These are phyloP conservation scores for Holacanthus passer DNA, from an alignment of 2,113 vertebrate genomes.

Conservation along the genomic window DNA sequence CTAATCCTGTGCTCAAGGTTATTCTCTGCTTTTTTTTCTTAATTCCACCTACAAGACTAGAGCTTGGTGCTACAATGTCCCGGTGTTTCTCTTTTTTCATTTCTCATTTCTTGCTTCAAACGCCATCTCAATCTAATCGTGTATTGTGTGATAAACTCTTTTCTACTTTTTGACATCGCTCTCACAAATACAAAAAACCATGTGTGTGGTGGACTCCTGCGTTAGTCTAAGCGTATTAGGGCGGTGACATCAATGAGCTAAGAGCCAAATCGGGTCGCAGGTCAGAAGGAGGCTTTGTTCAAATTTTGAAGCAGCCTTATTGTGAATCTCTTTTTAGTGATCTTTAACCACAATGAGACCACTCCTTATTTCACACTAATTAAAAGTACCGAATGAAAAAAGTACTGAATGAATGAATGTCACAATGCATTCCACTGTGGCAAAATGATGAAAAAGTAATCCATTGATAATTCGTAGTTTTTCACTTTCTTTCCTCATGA, in stretches of 20 bases:
- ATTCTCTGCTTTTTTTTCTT: slow-evolving; percentile 48
- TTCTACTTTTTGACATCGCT: neutral
- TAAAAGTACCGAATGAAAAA: slow-evolving; percentile 9
- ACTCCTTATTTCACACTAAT: slow-evolving; percentile 15
- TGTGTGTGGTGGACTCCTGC: slow-evolving; percentile 3
- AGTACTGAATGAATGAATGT: slow-evolving; percentile 2
- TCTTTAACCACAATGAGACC: slow-evolving; percentile 26
- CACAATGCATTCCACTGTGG: slow-evolving; percentile 34
- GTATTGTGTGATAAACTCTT: neutral
- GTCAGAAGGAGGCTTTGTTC: slow-evolving; percentile 43
- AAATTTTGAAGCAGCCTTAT: slow-evolving; percentile 12
- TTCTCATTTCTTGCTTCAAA: neutral
- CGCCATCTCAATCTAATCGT: neutral
- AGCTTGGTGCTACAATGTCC: slow-evolving; percentile 30
- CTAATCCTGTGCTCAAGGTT: slow-evolving; percentile 46
- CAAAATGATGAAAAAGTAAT: slow-evolving; percentile 6
- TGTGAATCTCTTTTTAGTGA: slow-evolving; percentile 37
- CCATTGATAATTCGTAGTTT: neutral
- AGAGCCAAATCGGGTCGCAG: slow-evolving; percentile 42
- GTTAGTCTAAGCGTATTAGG: slow-evolving; percentile 43
- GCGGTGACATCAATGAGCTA: slow-evolving; percentile 42
- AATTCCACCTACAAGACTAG: slow-evolving; percentile 38
- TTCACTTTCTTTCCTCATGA: neutral
- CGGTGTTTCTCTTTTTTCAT: neutral
- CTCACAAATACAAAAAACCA: neutral